Base-by-base conservation (phyloP, 2,113 vertebrate genomes). In the Ibidorhyncha struthersii region DNA sequence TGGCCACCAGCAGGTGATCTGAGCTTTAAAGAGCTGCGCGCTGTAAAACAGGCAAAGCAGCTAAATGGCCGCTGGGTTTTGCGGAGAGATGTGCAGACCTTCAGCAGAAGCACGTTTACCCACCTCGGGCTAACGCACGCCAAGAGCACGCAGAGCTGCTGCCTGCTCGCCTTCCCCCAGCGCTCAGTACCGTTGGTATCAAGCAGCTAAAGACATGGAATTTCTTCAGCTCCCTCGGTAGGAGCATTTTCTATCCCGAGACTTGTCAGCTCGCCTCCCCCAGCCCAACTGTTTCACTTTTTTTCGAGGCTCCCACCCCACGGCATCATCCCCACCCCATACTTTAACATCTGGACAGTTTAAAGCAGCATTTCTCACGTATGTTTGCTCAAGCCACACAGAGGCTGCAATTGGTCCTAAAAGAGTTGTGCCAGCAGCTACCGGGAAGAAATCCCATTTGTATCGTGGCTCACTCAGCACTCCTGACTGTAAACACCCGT, bases 171-270 rank as follows among this genome's bases (percentile, higher is more conserved):
- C 29, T 4, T 4, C 4, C 9, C 0, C 34, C 9, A 0, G 19
- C 0, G 2, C 61, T 53, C 14, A 0, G 27, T 23, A 10, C 2
- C 0, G 29, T 36, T 65, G 58, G 45, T 2, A 12, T 30, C 36
- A 38, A 55, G 23, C 4, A 1, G 14, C 47, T 12, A 56, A 21
- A 77, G 17, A 30, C 41, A 4, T 1, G 5, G 3, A 8, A 2
- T 18, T 83, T 26, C 52, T 34, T 12, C 67, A 32, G 38, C 49
- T 95, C 41, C n/a, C 53, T 71, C 8, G 10, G 19, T 9, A 47
- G 52, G 9, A 34, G 12, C 13, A 1, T 49, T 63, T 70, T 20
- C 47, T 47, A 10, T 10, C 49, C 32, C 8, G 2, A 71, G 22
- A 47, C 12, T 22, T 26, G n/a, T 3, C 61, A 22, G 26, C 34